phyloP scores from a whole-genome alignment of 2,888 invertebrate species.

The Eupithecia inturbata region DNA sequence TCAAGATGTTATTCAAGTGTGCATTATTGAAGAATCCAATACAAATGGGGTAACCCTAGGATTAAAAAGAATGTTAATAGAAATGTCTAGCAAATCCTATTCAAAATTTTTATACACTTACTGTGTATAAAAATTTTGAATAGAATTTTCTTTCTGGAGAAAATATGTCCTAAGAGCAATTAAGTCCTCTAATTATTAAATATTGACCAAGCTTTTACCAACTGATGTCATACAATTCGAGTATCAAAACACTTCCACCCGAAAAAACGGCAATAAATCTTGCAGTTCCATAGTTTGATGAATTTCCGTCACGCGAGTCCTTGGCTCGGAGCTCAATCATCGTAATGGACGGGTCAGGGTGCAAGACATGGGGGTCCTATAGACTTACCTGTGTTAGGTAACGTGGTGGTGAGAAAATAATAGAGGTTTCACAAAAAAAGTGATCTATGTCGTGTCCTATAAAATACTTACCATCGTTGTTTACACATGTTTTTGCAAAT shows the following conservation, averaged over 20 bases:
- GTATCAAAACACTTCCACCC: conserved; percentile 14
- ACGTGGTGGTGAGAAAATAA: background rate
- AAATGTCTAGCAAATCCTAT: too few species aligned
- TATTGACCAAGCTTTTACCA: background rate
- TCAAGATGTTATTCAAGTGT: background rate
- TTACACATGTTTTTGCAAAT: background rate
- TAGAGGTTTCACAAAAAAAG: background rate
- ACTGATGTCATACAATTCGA: background rate
- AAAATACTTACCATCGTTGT: background rate
- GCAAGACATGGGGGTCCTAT: conserved; percentile 2
- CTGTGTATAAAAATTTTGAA: background rate
- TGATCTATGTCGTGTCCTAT: background rate
- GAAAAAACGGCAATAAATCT: conserved; percentile 32
- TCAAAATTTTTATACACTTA: too few species aligned
- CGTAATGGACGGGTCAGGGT: conserved; percentile 37
- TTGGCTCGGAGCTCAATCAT: conserved; percentile 34
- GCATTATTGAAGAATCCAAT: background rate
- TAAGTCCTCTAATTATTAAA: background rate
- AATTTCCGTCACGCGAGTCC: conserved; percentile 38
- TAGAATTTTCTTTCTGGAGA: background rate
- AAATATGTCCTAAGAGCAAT: background rate
- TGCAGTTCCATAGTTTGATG: conserved; percentile 35
- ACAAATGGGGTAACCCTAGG: background rate
- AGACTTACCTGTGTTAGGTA: background rate
- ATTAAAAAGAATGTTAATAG: background rate